A percentile compares a stretch with the other conserved stretches of the same genome.
phyloP scores from a whole-genome alignment of 1,140 invertebrate genomes.

The Heliothis virescens region DNA sequence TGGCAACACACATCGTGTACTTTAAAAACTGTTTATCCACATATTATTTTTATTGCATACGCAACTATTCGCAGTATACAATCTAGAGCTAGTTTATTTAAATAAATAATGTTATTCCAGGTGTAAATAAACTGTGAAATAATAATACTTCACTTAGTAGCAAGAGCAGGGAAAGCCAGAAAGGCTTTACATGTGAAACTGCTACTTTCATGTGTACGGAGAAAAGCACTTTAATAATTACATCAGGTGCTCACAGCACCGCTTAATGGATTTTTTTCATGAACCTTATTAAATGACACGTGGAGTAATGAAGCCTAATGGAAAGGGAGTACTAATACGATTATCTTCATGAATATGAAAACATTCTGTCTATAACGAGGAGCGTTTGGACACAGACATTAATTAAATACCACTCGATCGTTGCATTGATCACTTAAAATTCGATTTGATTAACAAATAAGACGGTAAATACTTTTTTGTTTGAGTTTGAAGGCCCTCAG shows the following conservation, averaged over 20 bases:
- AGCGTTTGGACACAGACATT: background rate
- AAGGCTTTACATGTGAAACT: background rate
- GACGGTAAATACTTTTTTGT: too few relatives aligned
- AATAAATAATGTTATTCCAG: background rate
- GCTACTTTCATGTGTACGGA: constrained; percentile 20
- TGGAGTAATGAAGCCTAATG: constrained; percentile 9
- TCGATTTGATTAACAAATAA: too few relatives aligned
- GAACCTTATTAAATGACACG: constrained; percentile 16
- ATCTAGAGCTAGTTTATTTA: constrained; percentile 1
- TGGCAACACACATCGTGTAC: background rate
- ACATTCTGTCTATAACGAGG: background rate
- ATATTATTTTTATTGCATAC: background rate
- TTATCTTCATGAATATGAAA: background rate
- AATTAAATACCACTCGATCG: too few relatives aligned
- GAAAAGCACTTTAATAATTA: constrained; percentile 38
- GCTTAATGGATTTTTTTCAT: constrained; percentile 11
- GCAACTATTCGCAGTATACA: background rate
- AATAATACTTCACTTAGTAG: background rate
- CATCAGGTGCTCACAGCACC: background rate
- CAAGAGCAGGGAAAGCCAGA: constrained; percentile 17
- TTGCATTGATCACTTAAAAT: too few relatives aligned
- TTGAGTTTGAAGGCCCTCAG: too few relatives aligned
- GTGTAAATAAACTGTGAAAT: constrained; percentile 14
- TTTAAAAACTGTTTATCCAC: constrained; percentile 1
- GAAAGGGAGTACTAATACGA: background rate